phyloP scores from a whole-genome alignment of 2,797 vertebrate genomes.

The Lateolabrax maculatus region DNA sequence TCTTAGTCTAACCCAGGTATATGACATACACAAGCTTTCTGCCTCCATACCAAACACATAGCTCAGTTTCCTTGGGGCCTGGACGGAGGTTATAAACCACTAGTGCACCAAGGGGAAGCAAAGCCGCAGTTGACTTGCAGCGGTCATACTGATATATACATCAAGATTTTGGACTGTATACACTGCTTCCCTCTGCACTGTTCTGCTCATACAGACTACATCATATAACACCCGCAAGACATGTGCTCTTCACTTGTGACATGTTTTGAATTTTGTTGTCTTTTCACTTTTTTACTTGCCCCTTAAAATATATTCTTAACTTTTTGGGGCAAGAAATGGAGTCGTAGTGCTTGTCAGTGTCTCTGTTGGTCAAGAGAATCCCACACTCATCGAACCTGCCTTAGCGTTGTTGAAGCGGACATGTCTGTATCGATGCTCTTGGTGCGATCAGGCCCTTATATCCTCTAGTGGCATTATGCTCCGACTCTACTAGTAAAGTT shows the following conservation, averaged over 20 bases:
- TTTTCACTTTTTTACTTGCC: not conserved
- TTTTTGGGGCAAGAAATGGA: not conserved
- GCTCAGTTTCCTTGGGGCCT: not conserved
- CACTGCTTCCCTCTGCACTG: not conserved
- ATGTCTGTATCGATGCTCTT: not conserved
- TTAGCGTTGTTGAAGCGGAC: not conserved
- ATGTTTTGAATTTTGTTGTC: not conserved
- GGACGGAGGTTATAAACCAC: not conserved
- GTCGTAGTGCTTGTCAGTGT: not conserved
- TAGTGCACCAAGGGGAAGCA: not conserved
- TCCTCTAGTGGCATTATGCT: constrained; percentile 1
- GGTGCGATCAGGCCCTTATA: not conserved
- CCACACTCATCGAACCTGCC: not conserved
- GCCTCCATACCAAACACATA: not conserved
- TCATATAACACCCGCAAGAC: not conserved
- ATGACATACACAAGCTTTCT: not conserved
- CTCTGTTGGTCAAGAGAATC: not conserved
- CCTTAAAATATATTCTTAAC: not conserved
- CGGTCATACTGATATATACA: not conserved
- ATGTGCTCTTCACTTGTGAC: not conserved
- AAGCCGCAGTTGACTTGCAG: not conserved
- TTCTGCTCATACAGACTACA: not conserved
- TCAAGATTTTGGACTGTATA: not conserved
- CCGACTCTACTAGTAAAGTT: not conserved
- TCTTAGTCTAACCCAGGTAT: not conserved